phyloP scores from a whole-genome alignment of 2,113 vertebrate genomes.

The Bagarius yarrelli region DNA sequence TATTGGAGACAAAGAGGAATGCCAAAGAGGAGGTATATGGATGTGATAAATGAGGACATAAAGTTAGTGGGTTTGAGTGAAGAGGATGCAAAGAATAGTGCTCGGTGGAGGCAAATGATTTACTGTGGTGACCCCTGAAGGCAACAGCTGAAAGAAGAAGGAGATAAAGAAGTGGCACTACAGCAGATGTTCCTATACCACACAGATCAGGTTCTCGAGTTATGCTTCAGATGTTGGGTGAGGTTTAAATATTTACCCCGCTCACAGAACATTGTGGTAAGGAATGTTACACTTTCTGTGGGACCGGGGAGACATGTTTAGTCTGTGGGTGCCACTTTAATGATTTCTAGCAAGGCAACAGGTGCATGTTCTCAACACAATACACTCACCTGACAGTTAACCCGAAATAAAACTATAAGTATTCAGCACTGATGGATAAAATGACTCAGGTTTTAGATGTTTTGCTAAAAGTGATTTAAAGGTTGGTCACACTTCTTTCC shows the following conservation, averaged over 20 bases:
- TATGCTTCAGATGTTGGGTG: conserved; percentile 28
- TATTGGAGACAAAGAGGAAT: too few species aligned
- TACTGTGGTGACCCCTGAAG: too few species aligned
- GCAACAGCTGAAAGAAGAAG: not conserved
- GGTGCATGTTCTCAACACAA: conserved; percentile 51
- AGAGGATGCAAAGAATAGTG: too few species aligned
- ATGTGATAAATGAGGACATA: too few species aligned
- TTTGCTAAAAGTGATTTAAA: not conserved
- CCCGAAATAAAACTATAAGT: not conserved
- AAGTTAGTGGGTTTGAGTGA: too few species aligned
- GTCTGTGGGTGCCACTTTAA: conserved; percentile 49
- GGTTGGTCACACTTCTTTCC: too few species aligned
- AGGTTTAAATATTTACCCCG: conserved; percentile 59
- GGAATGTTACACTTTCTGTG: conserved; percentile 53
- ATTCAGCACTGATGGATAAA: not conserved
- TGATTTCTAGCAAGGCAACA: conserved; percentile 32
- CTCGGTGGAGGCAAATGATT: too few species aligned
- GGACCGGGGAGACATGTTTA: conserved; percentile 56
- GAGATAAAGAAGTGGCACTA: not conserved
- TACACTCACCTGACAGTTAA: conserved; percentile 19
- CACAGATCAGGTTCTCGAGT: conserved; percentile 40
- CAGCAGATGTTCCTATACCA: conserved; percentile 34
- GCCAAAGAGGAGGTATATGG: too few species aligned
- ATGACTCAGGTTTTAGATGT: not conserved
- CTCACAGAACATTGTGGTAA: conserved; percentile 42